Percentiles rank a stretch among this genome's conserved stretches.
Conservation (phyloP, 2,888 invertebrate genomes). For the Celastrina argiolus region DNA sequence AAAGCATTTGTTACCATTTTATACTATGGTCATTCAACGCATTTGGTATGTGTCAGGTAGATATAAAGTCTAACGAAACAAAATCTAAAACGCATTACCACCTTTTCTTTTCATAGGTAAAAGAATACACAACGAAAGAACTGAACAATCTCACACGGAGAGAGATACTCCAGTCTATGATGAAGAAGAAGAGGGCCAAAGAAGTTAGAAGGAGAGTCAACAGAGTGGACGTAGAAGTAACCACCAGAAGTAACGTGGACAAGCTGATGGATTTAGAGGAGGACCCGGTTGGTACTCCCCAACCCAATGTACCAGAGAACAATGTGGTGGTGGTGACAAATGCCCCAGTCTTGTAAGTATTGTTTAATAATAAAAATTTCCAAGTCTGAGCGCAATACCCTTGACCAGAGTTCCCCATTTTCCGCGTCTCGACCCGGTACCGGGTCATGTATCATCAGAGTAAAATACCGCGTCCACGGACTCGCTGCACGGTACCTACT, state of each 20-base stretch:
- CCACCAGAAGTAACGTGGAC: conserved; percentile 49
- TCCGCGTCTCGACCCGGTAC: too few species aligned
- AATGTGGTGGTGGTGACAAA: conserved; percentile 56
- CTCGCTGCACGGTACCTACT: too few species aligned
- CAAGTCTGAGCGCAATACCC: too few species aligned
- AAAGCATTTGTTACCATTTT: too few species aligned
- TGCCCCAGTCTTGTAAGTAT: conserved; percentile 47
- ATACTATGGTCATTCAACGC: too few species aligned
- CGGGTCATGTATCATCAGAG: too few species aligned
- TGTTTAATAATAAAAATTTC: too few species aligned
- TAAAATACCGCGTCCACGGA: too few species aligned
- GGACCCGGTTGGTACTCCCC: conserved; percentile 60
- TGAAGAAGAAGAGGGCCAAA: conserved; percentile 48
- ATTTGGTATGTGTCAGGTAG: too few species aligned
- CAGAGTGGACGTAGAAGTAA: conserved; percentile 33
- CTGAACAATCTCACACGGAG: conserved; percentile 59
- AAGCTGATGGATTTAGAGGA: conserved; percentile 60
- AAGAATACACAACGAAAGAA: conserved; percentile 65
- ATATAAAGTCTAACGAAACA: not conserved
- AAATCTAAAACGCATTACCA: not conserved
- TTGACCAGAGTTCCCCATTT: too few species aligned
- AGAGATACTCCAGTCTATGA: conserved; percentile 48
- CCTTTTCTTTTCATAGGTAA: conserved; percentile 45
- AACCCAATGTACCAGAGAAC: conserved; percentile 52
- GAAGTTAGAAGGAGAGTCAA: conserved; percentile 30